phyloP scores from a whole-genome alignment of 2,888 invertebrate species.

The Orthosia gothica region DNA sequence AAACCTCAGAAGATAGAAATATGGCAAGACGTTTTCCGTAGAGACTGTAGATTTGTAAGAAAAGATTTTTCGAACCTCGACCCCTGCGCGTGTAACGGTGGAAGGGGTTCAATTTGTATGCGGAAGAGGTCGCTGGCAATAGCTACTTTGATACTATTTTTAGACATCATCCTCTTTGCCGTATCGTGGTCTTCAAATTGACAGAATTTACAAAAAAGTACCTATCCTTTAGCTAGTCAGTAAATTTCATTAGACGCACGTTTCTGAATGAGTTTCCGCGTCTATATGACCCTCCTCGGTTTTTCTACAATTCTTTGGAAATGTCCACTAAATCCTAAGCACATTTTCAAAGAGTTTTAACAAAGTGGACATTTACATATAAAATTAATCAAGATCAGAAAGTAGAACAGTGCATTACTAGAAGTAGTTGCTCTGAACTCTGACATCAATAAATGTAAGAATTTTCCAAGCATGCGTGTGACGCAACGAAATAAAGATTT shows the following conservation, averaged over 20 bases:
- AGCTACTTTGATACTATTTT: conserved; percentile 11
- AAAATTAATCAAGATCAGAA: conserved; percentile 26
- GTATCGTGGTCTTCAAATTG: background rate
- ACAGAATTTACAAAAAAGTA: background rate
- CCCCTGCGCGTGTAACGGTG: conserved; percentile 18
- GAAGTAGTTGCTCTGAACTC: conserved; percentile 69
- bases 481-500: conserved; percentile 70
- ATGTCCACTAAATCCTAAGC: too few relatives aligned
- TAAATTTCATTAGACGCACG: background rate
- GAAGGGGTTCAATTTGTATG: conserved; percentile 28
- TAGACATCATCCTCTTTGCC: too few relatives aligned
- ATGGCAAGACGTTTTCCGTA: conserved; percentile 11
- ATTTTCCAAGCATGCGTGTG: conserved; percentile 78
- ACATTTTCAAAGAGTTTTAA: too few relatives aligned
- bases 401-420: conserved; percentile 46
- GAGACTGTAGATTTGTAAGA: conserved; percentile 13
- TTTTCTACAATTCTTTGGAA: too few relatives aligned
- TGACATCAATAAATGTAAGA: conserved; percentile 74
- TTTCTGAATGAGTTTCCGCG: too few relatives aligned
- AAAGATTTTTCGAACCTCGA: conserved; percentile 40
- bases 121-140: conserved; percentile 7
- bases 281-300: too few relatives aligned
- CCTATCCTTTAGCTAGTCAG: background rate
- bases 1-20: background rate
- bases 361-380: too few relatives aligned